Percentiles rank a stretch among this genome's conserved stretches.
Evolutionary conservation across 2,888 invertebrate species (phyloP).

Genomic region (Trissolcus japonicus): DNA sequence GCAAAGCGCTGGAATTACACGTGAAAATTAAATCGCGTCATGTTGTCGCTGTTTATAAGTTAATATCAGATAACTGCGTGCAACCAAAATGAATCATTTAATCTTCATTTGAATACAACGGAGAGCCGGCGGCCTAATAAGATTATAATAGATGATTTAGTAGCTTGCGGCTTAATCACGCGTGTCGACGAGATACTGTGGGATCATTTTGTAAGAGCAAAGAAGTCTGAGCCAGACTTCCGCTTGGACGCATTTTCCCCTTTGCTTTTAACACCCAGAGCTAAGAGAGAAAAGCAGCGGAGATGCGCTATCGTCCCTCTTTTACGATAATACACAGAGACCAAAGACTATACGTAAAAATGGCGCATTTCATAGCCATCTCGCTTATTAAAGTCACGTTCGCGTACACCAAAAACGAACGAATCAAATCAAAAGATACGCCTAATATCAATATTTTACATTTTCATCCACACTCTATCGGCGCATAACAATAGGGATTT

Average conservation of each 20-base stretch:
- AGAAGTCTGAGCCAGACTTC: slow-evolving; percentile 53
- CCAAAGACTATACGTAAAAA: slow-evolving; percentile 18
- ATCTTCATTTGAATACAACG: slow-evolving; percentile 49
- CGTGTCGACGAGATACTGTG: slow-evolving; percentile 55
- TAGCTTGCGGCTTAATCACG: slow-evolving; percentile 59
- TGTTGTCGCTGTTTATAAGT: slow-evolving; percentile 18
- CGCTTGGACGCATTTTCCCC: slow-evolving; percentile 55
- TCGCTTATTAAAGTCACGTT: slow-evolving; percentile 56
- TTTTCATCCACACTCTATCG: no score
- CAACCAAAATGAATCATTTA: slow-evolving; percentile 36
- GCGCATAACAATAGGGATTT: no score
- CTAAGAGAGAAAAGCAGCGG: slow-evolving; percentile 28
- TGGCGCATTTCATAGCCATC: slow-evolving; percentile 37
- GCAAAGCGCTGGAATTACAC: neutral
- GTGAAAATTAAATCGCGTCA: slow-evolving; percentile 13
- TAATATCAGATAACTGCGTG: slow-evolving; percentile 30
- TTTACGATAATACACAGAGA: slow-evolving; percentile 34
- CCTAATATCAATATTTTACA: no score
- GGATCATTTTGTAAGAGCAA: slow-evolving; percentile 52
- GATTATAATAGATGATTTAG: slow-evolving; percentile 61
- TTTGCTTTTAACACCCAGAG: slow-evolving; percentile 48
- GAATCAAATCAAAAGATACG: slow-evolving; percentile 13
- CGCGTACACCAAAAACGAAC: slow-evolving; percentile 29
- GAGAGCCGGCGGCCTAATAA: slow-evolving; percentile 51
- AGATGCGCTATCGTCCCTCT: slow-evolving; percentile 45